Conservation (phyloP, 1,140 invertebrate species). For the Drosophila pseudoananassae region DNA sequence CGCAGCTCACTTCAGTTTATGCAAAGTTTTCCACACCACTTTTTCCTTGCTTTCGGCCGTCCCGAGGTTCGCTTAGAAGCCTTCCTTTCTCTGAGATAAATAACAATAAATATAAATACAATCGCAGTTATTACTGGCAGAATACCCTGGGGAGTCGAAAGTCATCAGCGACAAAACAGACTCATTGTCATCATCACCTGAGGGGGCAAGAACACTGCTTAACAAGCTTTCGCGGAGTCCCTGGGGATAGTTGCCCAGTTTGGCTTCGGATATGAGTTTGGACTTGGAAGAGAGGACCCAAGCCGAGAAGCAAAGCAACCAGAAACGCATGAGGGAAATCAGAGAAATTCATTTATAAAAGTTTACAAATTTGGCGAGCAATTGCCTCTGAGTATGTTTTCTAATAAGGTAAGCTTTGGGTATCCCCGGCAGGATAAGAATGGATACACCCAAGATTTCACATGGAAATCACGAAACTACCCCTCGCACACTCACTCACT, state of each 20-base stretch:
- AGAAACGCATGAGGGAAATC: conserved; percentile 30
- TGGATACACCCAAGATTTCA: conserved; percentile 23
- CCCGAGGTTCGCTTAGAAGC: conserved; percentile 56
- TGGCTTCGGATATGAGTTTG: neutral
- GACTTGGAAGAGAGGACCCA: conserved; percentile 40
- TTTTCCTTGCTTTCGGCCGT: neutral
- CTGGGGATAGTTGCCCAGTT: conserved; percentile 53
- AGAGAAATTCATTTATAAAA: conserved; percentile 72
- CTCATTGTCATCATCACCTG: conserved; percentile 61
- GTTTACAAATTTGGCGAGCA: conserved; percentile 65
- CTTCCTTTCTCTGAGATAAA: conserved; percentile 50
- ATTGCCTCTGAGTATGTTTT: conserved; percentile 48
- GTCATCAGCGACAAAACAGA: conserved; percentile 54
- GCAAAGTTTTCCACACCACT: conserved; percentile 44
- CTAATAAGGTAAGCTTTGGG: conserved; percentile 42
- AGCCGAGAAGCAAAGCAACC: conserved; percentile 29
- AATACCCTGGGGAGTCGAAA: conserved; percentile 60
- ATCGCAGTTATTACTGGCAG: conserved; percentile 71
- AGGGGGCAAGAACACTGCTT: conserved; percentile 50
- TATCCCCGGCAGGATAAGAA: neutral
- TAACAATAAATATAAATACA: conserved; percentile 76
- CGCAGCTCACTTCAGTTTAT: conserved; percentile 52
- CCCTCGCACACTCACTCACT: conserved; percentile 31
- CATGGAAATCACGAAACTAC: conserved; percentile 57
- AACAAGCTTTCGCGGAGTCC: conserved; percentile 64